Percentiles rank a stretch among this genome's conserved stretches.
These are phyloP conservation scores for Caloenas nicobarica DNA, from an alignment of 2,113 vertebrate species.

Conservation along the genomic window DNA sequence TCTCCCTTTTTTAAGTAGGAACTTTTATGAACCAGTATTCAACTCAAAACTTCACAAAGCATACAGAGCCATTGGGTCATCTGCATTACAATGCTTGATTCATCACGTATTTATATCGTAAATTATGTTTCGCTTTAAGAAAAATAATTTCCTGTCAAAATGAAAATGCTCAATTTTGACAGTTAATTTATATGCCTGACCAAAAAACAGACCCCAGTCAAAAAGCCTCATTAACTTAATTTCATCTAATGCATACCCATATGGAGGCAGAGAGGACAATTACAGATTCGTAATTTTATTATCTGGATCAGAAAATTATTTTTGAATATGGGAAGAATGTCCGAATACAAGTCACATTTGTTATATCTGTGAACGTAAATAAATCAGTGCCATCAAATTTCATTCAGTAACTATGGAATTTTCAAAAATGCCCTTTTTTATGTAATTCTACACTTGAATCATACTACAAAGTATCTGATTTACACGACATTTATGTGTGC, in stretches of 20 bases:
- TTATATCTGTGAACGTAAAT: background rate
- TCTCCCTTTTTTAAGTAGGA: background rate
- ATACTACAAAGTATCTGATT: background rate
- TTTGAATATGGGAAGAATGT: background rate
- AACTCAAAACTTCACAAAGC: constrained; percentile 24
- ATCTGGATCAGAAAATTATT: background rate
- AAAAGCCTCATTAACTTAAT: constrained; percentile 1
- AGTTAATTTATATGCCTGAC: background rate
- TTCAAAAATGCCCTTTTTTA: background rate
- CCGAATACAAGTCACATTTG: background rate
- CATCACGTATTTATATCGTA: background rate
- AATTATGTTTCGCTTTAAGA: background rate
- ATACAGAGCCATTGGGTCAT: background rate
- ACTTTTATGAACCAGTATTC: constrained; percentile 21
- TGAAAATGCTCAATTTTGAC: background rate
- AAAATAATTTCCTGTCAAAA: constrained; percentile 33
- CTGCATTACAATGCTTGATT: constrained; percentile 44
- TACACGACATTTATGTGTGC: background rate
- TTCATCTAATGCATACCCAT: background rate
- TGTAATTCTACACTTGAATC: background rate
- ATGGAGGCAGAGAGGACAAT: background rate
- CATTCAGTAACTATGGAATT: background rate
- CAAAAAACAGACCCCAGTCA: background rate
- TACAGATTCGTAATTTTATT: background rate
- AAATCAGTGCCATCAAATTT: background rate